A percentile compares a stretch with the other conserved stretches of the same genome.
These are phyloP conservation scores for Watsonalla cultraria DNA, from an alignment of 2,888 invertebrate species.

Conservation along the genomic window DNA sequence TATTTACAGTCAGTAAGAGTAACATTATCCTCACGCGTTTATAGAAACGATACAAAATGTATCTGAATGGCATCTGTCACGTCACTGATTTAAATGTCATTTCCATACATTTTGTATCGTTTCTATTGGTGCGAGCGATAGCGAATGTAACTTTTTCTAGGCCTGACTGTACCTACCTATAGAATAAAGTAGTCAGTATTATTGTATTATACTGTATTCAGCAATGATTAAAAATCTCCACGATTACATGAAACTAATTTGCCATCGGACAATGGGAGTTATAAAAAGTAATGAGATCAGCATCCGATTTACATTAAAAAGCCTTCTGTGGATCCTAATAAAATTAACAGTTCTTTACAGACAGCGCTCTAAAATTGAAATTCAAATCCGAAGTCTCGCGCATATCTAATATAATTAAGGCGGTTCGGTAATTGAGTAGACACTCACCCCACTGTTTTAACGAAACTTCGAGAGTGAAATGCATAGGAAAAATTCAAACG, in stretches of 20 bases:
- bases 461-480: conserved; percentile 29
- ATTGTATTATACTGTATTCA: too few relatives aligned
- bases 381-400: conserved; percentile 65
- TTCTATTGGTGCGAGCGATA: too few relatives aligned
- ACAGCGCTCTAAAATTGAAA: conserved; percentile 59
- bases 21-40: too few relatives aligned
- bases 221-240: too few relatives aligned
- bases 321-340: conserved; percentile 54
- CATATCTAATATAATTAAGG: conserved; percentile 71
- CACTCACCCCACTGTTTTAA: conserved; percentile 45
- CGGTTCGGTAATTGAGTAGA: conserved; percentile 66
- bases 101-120: too few relatives aligned
- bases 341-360: conserved; percentile 58
- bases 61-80: too few relatives aligned
- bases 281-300: conserved; percentile 24
- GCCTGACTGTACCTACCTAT: too few relatives aligned
- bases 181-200: too few relatives aligned
- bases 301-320: conserved; percentile 58
- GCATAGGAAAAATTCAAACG: conserved; percentile 9
- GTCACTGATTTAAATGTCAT: too few relatives aligned
- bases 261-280: conserved; percentile 1
- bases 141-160: too few relatives aligned
- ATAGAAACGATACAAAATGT: too few relatives aligned
- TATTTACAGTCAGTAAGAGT: too few relatives aligned
- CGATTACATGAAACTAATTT: background rate